Evolutionary conservation across 2,113 vertebrate species (phyloP), one percentile per base, ranked within the genome.

Genomic region (Lampris incognitus): DNA sequence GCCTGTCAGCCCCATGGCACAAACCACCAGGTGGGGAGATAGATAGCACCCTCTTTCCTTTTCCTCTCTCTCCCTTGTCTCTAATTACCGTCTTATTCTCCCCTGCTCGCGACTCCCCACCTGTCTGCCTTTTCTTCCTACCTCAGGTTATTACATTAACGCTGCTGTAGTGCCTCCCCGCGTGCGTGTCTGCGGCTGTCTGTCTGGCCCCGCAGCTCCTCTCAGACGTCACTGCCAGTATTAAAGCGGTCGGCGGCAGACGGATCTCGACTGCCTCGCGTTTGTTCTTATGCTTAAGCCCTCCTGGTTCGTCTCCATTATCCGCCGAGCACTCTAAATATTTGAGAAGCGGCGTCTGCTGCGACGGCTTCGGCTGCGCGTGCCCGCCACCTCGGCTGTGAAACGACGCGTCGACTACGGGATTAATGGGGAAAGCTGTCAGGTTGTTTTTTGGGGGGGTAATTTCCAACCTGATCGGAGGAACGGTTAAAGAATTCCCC

Each of bases 11-110:
- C 48, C 69, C 58, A 37, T 59, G 7, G 36, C 42, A 44, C 69
- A 78, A 67, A 72, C 51, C 68, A 62, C 13, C 82, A 72, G 78
- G 64, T 75, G 75, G 63, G 72, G 69, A 65, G 57, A 76, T 8
- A 13, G 59, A 72, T 44, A 61, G 24, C 57, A 39, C 46, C 65
- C 50, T 13, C 50, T 40, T 50, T 66, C 49, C 6, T 55, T 8
- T 3, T 69, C 63, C 24, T 44, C 8, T 42, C 7, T 40, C 49
- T 66, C 4, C 24, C 24, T 24, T 24, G 24, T 0, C 48, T 64
- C 2, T 46, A 41, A n/a, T 62, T 36, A 24, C 63, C 8, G 3
- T 66, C 49, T 72, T 24, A 6, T 41, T 62, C 60, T 44, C 40
- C 24, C 40, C 38, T 10, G 37, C 58, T 40, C 58, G 9, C 4